Percentiles rank a stretch among this genome's conserved stretches.
phyloP scores from a whole-genome alignment of 2,797 vertebrate species.

The Poecilia picta region DNA sequence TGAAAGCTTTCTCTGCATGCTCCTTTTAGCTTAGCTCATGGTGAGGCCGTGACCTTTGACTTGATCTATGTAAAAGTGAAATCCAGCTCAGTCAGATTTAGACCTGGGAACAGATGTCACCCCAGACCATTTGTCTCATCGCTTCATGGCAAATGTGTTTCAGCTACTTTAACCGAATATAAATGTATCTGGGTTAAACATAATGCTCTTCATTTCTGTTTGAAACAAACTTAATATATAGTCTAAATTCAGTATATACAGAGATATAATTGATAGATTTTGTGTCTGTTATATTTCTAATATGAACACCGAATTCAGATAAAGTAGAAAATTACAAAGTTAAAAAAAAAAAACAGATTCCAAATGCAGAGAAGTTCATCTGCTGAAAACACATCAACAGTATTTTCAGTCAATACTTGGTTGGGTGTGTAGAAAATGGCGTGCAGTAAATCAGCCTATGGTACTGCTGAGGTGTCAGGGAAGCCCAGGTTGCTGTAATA shows the following conservation, averaged over 20 bases:
- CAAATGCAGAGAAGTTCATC: neutral
- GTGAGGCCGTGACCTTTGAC: neutral
- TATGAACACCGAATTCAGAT: neutral
- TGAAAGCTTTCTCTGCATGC: neutral
- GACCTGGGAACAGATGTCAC: neutral
- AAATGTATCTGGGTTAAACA: neutral
- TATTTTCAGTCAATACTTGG: neutral
- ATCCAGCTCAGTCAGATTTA: neutral
- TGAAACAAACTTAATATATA: neutral
- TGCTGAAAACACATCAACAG: neutral
- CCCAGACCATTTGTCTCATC: neutral
- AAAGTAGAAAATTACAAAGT: neutral
- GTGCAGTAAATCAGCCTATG: neutral
- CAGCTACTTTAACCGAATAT: neutral
- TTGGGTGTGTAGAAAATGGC: neutral
- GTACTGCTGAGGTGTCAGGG: neutral
- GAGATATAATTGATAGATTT: neutral
- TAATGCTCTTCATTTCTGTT: neutral
- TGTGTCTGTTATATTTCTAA: neutral
- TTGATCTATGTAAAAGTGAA: neutral
- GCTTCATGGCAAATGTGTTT: neutral
- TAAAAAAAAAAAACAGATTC: neutral
- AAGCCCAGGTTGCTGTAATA: neutral
- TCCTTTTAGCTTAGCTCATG: neutral
- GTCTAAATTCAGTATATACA: neutral